Base-by-base conservation (phyloP, 2,797 vertebrate genomes). In the Aplochiton taeniatus region DNA sequence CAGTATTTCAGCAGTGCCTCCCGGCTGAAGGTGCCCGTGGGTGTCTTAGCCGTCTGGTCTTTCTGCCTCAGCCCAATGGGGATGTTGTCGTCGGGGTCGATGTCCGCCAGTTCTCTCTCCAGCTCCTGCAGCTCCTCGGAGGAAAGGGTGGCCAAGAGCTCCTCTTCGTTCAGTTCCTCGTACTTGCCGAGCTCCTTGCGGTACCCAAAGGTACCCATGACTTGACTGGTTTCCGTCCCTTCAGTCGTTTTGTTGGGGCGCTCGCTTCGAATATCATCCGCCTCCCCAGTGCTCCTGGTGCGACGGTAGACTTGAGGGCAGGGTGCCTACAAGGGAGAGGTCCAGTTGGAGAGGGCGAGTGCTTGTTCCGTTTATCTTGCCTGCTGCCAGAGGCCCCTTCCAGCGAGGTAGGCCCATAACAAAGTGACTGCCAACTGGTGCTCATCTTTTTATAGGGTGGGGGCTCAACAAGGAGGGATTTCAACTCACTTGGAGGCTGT, bases 71-170 rank as follows among this genome's bases (percentile, higher is more conserved):
- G 89, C 53, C 95, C 95, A 70, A 94, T 93, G 0, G 95, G 94
- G 8, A 96, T 82, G 65, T 85, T 91, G 2, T 73, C 87, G 1
- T 96, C 92, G 0, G 93, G 93, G 64, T 96, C 94, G 17, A 96
- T 93, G 83, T 93, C 91, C 42, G 91, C 93, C 57, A 96, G 72
- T 74, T 95, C 94, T 68, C 90, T 88, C 84, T 96, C 95, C 67
- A 98, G 86, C 80, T 97, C 94, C 83, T 93, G 93, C 18, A 98
- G 88, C 87, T 97, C 95, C 81, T 95, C 94, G 0, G 90, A 85
- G 1, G 94, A 91, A 55, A 97, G 85, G n/a, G 93, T 90, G 77
- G 95, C 94, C 0, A 96, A 85, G 69, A 96, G 92, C 72, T 95
- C 92, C 0, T 96, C 95, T 79, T 95, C 95, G 10, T 97, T 93